Evolutionary conservation across 2,888 invertebrate genomes (phyloP).

Genomic region (Panorpa germanica): DNA sequence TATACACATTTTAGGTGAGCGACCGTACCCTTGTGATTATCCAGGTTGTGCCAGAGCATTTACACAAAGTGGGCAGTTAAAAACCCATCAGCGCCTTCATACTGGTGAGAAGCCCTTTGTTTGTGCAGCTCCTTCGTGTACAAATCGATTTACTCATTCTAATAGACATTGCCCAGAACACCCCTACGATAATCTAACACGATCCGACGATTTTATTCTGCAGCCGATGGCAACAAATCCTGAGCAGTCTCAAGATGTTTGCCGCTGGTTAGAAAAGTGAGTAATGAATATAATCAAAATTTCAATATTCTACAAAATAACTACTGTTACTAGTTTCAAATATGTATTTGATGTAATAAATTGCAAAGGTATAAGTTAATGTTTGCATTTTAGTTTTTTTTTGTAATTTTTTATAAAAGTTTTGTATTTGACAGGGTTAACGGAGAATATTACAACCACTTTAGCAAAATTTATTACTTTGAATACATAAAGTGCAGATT

Average conservation of each 20-base stretch:
- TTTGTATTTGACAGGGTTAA: no score
- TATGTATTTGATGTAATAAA: no score
- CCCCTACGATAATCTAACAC: slow-evolving; percentile 35
- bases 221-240: slow-evolving; percentile 26
- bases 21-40: slow-evolving; percentile 54
- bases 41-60: slow-evolving; percentile 51
- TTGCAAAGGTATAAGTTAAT: no score
- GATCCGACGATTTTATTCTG: slow-evolving; percentile 28
- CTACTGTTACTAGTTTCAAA: no score
- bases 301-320: no score
- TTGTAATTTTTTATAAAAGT: no score
- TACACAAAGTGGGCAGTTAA: slow-evolving; percentile 58
- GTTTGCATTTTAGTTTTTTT: no score
- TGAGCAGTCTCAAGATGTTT: slow-evolving; percentile 28
- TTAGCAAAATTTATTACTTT: no score
- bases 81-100: slow-evolving; percentile 57
- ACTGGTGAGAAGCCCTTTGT: slow-evolving; percentile 60
- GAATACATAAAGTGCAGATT: no score
- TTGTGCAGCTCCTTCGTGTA: slow-evolving; percentile 41
- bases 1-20: slow-evolving; percentile 33
- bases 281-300: slow-evolving; percentile 22
- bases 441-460: no score
- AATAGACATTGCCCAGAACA: slow-evolving; percentile 57
- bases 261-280: slow-evolving; percentile 31
- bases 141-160: slow-evolving; percentile 53